Evolutionary conservation across 2,797 vertebrate genomes (phyloP).

Genomic region (Telmatherina bonti): DNA sequence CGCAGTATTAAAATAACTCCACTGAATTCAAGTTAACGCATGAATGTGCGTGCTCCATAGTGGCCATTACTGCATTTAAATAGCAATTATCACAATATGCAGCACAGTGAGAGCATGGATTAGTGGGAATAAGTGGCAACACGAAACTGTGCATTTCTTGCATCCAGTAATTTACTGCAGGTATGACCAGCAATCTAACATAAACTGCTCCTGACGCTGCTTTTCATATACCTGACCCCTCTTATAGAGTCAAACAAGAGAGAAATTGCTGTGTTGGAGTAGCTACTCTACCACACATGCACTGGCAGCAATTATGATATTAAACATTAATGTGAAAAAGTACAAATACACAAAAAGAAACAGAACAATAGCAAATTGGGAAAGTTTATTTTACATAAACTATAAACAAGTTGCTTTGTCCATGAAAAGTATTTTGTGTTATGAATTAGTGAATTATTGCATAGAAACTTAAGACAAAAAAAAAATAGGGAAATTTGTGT

Average conservation of each 20-base stretch:
- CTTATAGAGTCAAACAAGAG: background rate
- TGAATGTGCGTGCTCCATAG: constrained; percentile 34
- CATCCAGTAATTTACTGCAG: constrained; percentile 44
- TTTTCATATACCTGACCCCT: constrained; percentile 36
- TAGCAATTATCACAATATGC: constrained; percentile 54
- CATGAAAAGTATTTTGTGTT: too few species aligned
- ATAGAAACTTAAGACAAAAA: too few species aligned
- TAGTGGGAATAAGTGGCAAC: constrained; percentile 43
- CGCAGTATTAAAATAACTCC: constrained; percentile 18
- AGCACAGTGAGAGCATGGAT: constrained; percentile 23
- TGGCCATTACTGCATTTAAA: constrained; percentile 46
- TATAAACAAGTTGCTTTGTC: too few species aligned
- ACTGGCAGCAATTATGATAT: too few species aligned
- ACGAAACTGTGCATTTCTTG: constrained; percentile 43
- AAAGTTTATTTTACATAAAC: too few species aligned
- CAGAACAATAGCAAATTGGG: too few species aligned
- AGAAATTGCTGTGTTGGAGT: too few species aligned
- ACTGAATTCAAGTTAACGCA: constrained; percentile 32
- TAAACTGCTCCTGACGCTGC: constrained; percentile 23
- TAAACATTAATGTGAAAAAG: too few species aligned
- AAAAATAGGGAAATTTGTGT: too few species aligned
- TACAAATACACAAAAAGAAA: too few species aligned
- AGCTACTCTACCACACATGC: too few species aligned
- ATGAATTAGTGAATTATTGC: too few species aligned
- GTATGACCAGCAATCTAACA: constrained; percentile 19